A percentile compares a stretch with the other conserved stretches of the same genome.
Conservation (phyloP, 2,888 invertebrate genomes). For the Phania funesta region DNA sequence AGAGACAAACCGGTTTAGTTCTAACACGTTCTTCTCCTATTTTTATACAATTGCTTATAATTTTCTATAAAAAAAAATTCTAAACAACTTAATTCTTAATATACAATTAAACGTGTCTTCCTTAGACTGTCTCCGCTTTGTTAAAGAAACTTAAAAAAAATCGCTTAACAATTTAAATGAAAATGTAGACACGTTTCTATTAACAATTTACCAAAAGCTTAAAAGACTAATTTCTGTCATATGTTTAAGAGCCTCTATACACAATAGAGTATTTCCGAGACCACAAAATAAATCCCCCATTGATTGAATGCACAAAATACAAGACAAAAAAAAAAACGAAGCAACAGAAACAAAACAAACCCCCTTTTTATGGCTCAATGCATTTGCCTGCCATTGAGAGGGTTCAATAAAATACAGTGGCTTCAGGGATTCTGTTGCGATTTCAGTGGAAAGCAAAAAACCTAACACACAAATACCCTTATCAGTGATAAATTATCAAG, state of each 20-base stretch:
- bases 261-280: constrained; percentile 4
- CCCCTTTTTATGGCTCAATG: constrained; percentile 62
- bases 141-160: neutral
- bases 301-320: constrained; percentile 24
- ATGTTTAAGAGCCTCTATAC: constrained; percentile 47
- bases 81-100: too few relatives aligned
- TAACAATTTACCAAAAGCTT: constrained; percentile 52
- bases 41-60: too few relatives aligned
- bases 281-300: constrained; percentile 46
- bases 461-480: constrained; percentile 46
- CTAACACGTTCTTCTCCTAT: too few relatives aligned
- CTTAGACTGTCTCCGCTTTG: neutral
- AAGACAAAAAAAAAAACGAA: neutral
- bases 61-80: too few relatives aligned
- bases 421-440: constrained; percentile 16
- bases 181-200: constrained; percentile 44
- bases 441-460: constrained; percentile 10
- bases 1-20: too few relatives aligned
- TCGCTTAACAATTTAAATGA: neutral
- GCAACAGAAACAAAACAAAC: constrained; percentile 21
- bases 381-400: constrained; percentile 57
- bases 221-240: constrained; percentile 62
- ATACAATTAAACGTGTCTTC: neutral
- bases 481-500: constrained; percentile 54
- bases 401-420: constrained; percentile 35